Conservation (phyloP, 2,797 vertebrate genomes). For the Falco concolor region DNA sequence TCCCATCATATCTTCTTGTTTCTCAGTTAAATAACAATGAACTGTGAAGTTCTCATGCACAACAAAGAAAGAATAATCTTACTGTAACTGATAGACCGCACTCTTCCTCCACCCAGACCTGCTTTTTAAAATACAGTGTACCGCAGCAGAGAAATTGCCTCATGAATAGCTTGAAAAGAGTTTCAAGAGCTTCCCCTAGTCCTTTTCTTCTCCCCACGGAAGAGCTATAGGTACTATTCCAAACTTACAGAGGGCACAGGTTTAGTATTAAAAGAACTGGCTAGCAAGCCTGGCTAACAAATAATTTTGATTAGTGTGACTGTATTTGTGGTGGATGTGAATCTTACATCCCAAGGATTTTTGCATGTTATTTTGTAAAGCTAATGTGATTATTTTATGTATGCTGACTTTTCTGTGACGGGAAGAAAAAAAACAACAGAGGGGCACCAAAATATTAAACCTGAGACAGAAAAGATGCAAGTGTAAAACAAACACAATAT, state of each 20-base stretch:
- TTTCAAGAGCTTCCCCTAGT: neutral
- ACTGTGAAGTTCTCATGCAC: neutral
- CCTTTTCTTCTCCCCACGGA: neutral
- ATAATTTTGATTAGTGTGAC: neutral
- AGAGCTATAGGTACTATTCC: neutral
- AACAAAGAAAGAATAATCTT: neutral
- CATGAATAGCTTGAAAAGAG: neutral
- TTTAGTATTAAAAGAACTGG: too few relatives aligned
- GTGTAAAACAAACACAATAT: neutral
- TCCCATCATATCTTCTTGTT: neutral
- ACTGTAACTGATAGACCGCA: neutral
- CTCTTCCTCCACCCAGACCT: neutral
- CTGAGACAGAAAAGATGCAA: neutral
- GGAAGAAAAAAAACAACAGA: neutral
- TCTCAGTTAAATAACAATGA: neutral
- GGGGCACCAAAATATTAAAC: neutral
- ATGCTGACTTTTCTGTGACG: neutral
- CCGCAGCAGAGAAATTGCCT: neutral
- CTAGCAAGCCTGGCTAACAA: too few relatives aligned
- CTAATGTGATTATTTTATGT: neutral
- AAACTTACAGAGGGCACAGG: neutral
- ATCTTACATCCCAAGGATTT: neutral
- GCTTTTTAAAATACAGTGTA: neutral
- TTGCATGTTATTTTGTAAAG: neutral
- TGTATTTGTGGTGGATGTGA: neutral